phyloP scores from a whole-genome alignment of 2,797 vertebrate species.

The Ctenosaura bakeri region DNA sequence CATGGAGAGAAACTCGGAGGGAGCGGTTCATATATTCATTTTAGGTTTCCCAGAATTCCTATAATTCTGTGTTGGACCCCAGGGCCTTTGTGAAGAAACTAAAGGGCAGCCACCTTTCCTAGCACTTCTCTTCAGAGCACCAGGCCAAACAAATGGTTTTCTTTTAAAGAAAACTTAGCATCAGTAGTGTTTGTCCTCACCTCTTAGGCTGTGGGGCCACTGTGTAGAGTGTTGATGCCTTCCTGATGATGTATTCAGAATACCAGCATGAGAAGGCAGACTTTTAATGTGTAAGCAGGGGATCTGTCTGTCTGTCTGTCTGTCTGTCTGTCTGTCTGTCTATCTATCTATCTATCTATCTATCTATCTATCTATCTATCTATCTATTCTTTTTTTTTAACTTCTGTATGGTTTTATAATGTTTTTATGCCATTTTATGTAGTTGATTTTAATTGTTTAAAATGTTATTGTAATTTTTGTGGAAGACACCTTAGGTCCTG shows the following conservation, averaged over 20 bases:
- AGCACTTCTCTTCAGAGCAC: background rate
- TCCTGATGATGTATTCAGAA: background rate
- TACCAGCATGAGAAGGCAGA: too few species aligned
- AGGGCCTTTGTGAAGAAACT: background rate
- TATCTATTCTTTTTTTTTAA: too few species aligned
- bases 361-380: too few species aligned
- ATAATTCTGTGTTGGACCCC: background rate
- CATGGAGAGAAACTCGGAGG: background rate
- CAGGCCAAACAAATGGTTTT: background rate
- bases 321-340: too few species aligned
- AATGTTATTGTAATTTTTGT: too few species aligned
- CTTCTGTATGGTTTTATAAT: too few species aligned
- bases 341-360: too few species aligned
- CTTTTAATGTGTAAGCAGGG: too few species aligned
- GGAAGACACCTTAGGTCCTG: too few species aligned
- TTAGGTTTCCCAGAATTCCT: background rate
- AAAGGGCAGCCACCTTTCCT: background rate
- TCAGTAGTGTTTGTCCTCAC: background rate
- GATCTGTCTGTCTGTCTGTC: too few species aligned
- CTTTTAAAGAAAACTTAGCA: background rate
- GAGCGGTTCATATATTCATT: background rate
- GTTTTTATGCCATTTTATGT: too few species aligned
- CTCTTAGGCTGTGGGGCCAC: background rate
- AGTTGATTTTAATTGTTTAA: too few species aligned
- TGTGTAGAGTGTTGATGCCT: background rate